phyloP scores from a whole-genome alignment of 1,140 invertebrate genomes.

The Berghia stephanieae region DNA sequence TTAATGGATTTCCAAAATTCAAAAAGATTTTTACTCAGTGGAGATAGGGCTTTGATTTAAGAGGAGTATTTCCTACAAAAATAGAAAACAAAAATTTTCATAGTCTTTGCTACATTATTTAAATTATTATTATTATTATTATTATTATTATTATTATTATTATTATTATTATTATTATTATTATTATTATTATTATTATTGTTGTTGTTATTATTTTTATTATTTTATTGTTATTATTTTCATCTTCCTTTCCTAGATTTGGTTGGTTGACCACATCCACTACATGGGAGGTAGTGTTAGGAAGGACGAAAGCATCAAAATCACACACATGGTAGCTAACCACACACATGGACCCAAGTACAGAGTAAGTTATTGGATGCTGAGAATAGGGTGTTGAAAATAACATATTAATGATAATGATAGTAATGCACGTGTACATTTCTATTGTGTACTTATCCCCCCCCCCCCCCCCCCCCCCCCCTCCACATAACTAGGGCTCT shows the following conservation, averaged over 20 bases:
- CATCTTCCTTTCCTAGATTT: constrained; percentile 72
- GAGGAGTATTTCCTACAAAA: too few species aligned
- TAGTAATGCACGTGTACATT: too few species aligned
- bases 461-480: neutral
- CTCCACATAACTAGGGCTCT: neutral
- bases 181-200: constrained; percentile 8
- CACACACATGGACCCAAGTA: constrained; percentile 88
- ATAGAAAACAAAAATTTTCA: too few species aligned
- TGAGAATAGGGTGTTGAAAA: neutral
- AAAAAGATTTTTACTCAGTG: too few species aligned
- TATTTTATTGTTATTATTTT: constrained; percentile 26
- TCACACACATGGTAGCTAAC: constrained; percentile 92
- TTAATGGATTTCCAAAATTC: too few species aligned
- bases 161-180: neutral
- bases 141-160: neutral
- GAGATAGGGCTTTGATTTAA: too few species aligned
- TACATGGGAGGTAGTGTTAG: constrained; percentile 94
- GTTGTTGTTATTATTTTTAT: neutral
- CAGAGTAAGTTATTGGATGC: constrained; percentile 63
- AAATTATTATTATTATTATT: neutral
- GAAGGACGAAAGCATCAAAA: constrained; percentile 82
- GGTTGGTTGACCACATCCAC: constrained; percentile 84
- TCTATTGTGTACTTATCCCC: too few species aligned
- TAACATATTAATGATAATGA: neutral
- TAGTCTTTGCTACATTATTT: neutral